A percentile compares a stretch with the other conserved stretches of the same genome.
These are phyloP conservation scores for Astreopora myriophthalma DNA, from an alignment of 64 coral and sea anemone genomes.

Conservation along the genomic window DNA sequence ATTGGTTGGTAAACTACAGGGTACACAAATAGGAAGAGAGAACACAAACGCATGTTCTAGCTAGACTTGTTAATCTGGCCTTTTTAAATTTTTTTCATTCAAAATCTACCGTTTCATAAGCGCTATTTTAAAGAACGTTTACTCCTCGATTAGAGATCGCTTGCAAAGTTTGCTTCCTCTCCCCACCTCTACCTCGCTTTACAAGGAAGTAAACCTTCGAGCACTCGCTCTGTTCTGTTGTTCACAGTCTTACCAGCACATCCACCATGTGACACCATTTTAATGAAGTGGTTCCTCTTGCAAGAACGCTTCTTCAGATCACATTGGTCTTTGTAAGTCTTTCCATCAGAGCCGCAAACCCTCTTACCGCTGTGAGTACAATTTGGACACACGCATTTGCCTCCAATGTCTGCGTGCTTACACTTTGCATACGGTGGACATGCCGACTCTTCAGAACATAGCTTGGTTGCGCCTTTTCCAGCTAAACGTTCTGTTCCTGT, in stretches of 20 bases:
- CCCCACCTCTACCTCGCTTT: too few species aligned
- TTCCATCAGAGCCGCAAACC: constrained; percentile 18
- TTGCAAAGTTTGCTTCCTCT: too few species aligned
- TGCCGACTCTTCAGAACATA: not conserved
- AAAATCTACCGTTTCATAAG: too few species aligned
- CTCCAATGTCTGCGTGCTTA: not conserved
- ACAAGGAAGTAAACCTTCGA: too few species aligned
- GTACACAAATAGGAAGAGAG: too few species aligned
- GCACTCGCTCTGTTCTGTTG: not conserved
- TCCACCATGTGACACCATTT: not conserved
- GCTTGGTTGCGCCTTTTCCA: not conserved
- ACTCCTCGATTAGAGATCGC: too few species aligned
- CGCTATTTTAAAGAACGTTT: too few species aligned
- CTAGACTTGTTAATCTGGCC: too few species aligned
- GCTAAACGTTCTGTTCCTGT: not conserved
- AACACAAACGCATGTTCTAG: too few species aligned
- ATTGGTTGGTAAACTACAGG: too few species aligned
- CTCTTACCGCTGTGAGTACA: not conserved
- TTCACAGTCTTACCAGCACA: not conserved
- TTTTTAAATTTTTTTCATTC: too few species aligned
- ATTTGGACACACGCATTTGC: not conserved
- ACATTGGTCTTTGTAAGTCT: constrained; percentile 6
- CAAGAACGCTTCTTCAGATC: not conserved
- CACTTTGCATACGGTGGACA: not conserved
- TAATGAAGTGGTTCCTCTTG: not conserved